phyloP scores from a whole-genome alignment of 2,888 invertebrate species.

The Spilarctia lutea region DNA sequence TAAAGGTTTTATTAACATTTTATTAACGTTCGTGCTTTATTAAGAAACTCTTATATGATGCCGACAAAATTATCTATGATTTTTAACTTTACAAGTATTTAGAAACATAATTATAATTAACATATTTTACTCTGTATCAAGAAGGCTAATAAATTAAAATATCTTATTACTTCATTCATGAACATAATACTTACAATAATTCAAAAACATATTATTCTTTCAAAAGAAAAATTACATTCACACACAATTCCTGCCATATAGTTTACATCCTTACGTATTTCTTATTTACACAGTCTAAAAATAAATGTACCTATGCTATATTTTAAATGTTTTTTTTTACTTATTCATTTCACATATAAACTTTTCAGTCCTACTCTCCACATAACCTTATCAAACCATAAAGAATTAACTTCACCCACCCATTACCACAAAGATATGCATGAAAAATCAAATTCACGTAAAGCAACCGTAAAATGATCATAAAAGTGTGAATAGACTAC shows the following conservation, averaged over 20 bases:
- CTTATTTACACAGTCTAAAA: neutral
- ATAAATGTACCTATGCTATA: neutral
- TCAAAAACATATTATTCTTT: neutral
- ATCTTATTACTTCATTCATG: neutral
- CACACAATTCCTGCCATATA: neutral
- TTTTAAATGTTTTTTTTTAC: neutral
- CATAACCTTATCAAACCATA: conserved; percentile 8
- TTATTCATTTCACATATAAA: neutral
- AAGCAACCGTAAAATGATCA: conserved; percentile 60
- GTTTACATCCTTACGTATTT: neutral
- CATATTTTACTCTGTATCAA: neutral
- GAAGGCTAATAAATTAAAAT: neutral
- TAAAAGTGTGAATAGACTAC: conserved; percentile 65
- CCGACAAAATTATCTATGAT: conserved; percentile 32
- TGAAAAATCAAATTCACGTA: conserved; percentile 51
- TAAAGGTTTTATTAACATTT: conserved; percentile 75
- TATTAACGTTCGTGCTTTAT: conserved; percentile 66
- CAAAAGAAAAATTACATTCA: neutral
- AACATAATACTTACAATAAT: no score
- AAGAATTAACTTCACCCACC: conserved; percentile 25
- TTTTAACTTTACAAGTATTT: neutral
- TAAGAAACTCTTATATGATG: conserved; percentile 36
- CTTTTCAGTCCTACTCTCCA: neutral
- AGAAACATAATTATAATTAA: neutral
- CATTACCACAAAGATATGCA: conserved; percentile 37